Evolutionary conservation across 1,140 invertebrate species (phyloP), one percentile per base, ranked within the genome.

Genomic region (Riptortus pedestris): DNA sequence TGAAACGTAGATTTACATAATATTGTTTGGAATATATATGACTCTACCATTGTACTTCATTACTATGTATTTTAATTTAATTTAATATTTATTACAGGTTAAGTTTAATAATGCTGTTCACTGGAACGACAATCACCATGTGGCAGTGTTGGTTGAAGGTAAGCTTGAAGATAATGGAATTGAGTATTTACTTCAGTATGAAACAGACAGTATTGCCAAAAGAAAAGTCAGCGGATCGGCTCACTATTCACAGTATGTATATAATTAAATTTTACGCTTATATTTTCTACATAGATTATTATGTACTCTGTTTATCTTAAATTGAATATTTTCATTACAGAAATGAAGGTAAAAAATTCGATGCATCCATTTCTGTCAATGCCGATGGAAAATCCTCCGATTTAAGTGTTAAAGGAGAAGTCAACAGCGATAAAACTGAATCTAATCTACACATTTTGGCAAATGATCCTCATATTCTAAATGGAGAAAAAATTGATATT

Each of bases 401-500:
- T 65, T 65, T 79, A 0, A 82, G 83, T 38, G 68, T 78, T 0
- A 81, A 81, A 64, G 75, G 73, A 18, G 75, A 76, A 0, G 57
- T 24, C 24, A 59, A 48, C 26, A 63, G 62, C 31, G 59, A 65
- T 11, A 51, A 52, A 22, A 63, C 57, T 33, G 58, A 28, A 16
- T 31, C 28, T 33, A 31, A 60, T 52, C 43, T 63, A 12, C 29
- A 58, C 7, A 24, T 65, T 14, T 48, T 29, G 9, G 48, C 52
- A 12, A 68, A n/a, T n/a, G n/a, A n/a, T n/a, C n/a, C n/a, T n/a
- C n/a, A 66, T 38, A 28, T 64, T 26, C 65, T 65, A 24, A 59
- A 66, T 5, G 33, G 64, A 26, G 65, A 63, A 27, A 68, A 68
- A 55, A 61, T 61, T n/a, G 57, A 66, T 45, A 28, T 66, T 28